Conservation (phyloP, 2,113 vertebrate species). For the Salvelinus alpinus region DNA sequence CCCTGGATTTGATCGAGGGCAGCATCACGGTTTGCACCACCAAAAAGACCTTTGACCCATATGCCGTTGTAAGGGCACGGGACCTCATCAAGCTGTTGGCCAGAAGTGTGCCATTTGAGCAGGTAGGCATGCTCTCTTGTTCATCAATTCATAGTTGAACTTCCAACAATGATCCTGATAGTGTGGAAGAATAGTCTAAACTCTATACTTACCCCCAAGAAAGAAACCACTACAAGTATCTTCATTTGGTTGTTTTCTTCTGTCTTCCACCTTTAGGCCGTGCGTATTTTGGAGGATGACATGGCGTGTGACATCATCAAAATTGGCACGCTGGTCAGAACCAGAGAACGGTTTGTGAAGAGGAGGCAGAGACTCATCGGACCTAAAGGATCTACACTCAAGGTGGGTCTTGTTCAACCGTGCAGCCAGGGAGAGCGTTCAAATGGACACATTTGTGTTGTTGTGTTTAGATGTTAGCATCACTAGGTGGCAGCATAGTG, state of each 20-base stretch:
- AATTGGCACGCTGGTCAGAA: constrained; percentile 89
- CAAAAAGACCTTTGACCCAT: constrained; percentile 95
- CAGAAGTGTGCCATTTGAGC: constrained; percentile 94
- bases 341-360: constrained; percentile 93
- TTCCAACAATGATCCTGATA: no score
- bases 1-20: constrained; percentile 93
- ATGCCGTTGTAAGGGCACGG: constrained; percentile 87
- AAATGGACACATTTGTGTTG: no score
- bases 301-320: constrained; percentile 96
- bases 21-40: constrained; percentile 92
- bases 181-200: no score
- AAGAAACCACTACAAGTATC: neutral
- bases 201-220: no score
- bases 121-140: constrained; percentile 71
- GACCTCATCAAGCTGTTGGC: constrained; percentile 94
- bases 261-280: constrained; percentile 73
- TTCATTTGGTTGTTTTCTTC: neutral
- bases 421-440: no score
- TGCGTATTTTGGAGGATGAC: constrained; percentile 92
- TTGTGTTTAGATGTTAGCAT: no score
- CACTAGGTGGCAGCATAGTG: no score
- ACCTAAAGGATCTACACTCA: constrained; percentile 94
- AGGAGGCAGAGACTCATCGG: constrained; percentile 92
- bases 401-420: constrained; percentile 71
- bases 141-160: neutral